Base-by-base conservation (phyloP, 2,113 vertebrate genomes). In the Kryptolebias marmoratus region DNA sequence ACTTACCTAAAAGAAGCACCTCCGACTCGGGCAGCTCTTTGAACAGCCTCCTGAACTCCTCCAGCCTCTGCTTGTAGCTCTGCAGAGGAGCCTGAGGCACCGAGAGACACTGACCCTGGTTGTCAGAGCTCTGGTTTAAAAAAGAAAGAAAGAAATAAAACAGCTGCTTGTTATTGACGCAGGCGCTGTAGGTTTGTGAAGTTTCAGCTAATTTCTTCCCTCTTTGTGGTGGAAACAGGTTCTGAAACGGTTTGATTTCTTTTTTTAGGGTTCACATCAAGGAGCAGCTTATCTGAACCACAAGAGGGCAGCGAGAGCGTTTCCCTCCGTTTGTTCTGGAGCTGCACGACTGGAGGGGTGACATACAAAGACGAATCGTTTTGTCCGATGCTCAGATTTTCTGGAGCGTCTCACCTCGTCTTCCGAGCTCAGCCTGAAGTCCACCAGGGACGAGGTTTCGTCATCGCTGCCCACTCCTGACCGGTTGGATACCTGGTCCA, bases 31-130 rank as follows among this genome's bases (percentile, higher is more conserved):
- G 94, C 13, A 96, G 82, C 50, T 97, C 95, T 87, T 93, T 95
- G 81, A 99, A 99, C 50, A 96, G 88, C 87, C 91, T 97, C 84
- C 91, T 96, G 81, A 98, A 97, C 85, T 99, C 96, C 2, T 98
- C 97, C 1, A 90, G 90, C 73, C 92, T 95, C 68, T 96, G 96
- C 90, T 96, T 98, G 89, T 98, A 98, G 70, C 90, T 95, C 2
- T 91, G 92, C 79, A 92, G 90, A 44, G 96, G 93, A 81, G 94
- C 73, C 91, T 96, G 93, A 36, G 95, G 93, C 0, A 65, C 68
- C 0, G 79, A 47, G 0, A 87, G 68, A 83, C 78, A 87, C 65
- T 69, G 88, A 3, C 55, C 73, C 63, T 80, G 82, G 52, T 67
- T 10, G 3, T 92, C 89, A 0, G 72, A 84, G 69, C 53, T 84